Conservation (phyloP, 92 coral and sea anemone genomes). For the Actinernus sp. region DNA sequence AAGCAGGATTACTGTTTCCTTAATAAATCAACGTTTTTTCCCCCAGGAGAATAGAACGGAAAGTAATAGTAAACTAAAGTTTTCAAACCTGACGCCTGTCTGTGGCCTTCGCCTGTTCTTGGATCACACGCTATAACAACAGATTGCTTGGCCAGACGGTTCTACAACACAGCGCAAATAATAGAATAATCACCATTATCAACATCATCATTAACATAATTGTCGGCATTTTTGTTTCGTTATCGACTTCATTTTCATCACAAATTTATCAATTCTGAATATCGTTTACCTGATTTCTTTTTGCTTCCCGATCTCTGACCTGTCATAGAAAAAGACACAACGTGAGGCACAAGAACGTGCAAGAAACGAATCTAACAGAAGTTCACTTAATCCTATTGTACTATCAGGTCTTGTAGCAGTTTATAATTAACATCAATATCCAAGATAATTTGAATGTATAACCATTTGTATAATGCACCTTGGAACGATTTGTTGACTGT, state of each 20-base stretch:
- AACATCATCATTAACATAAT: too few relatives aligned
- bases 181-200: too few relatives aligned
- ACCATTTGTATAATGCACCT: constrained; percentile 65
- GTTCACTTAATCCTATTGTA: too few relatives aligned
- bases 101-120: constrained; percentile 41
- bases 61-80: neutral
- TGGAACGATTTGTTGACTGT: neutral
- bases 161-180: too few relatives aligned
- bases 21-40: neutral
- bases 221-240: too few relatives aligned
- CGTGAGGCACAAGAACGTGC: too few relatives aligned
- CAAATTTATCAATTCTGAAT: too few relatives aligned
- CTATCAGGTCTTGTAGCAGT: too few relatives aligned
- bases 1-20: neutral
- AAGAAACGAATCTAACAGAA: too few relatives aligned
- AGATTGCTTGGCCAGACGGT: constrained; percentile 64
- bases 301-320: constrained; percentile 65
- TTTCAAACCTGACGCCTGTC: constrained; percentile 75
- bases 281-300: constrained; percentile 62
- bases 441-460: too few relatives aligned
- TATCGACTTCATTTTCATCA: too few relatives aligned
- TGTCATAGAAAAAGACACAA: constrained; percentile 2
- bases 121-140: constrained; percentile 67
- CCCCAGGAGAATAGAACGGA: neutral
- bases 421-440: too few relatives aligned